phyloP scores from a whole-genome alignment of 2,797 vertebrate genomes.

The Myripristis murdjan region DNA sequence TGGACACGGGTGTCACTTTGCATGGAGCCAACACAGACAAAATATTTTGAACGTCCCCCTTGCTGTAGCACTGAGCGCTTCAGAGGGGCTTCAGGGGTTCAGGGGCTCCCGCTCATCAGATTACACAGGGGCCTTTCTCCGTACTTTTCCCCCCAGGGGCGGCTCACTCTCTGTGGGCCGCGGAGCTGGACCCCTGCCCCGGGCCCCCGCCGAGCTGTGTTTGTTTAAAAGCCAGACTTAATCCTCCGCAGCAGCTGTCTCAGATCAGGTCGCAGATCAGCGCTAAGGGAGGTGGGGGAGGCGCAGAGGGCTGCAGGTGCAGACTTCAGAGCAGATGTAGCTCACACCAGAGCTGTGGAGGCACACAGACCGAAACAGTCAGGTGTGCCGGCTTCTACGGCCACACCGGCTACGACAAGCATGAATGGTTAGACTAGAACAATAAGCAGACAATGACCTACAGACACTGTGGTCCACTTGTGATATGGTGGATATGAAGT shows the following conservation, averaged over 20 bases:
- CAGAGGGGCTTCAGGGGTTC: conserved; percentile 36
- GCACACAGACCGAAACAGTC: conserved; percentile 2
- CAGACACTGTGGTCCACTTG: too few species aligned
- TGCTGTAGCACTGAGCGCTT: not conserved
- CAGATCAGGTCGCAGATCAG: conserved; percentile 78
- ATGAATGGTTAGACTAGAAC: too few species aligned
- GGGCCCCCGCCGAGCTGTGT: conserved; percentile 70
- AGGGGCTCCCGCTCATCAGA: conserved; percentile 44
- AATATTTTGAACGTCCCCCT: conserved; percentile 6
- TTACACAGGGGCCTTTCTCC: conserved; percentile 58
- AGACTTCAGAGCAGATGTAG: conserved; percentile 61
- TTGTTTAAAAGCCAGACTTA: conserved; percentile 85
- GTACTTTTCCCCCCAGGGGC: conserved; percentile 57
- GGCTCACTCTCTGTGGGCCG: conserved; percentile 43
- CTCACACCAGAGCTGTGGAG: conserved; percentile 17
- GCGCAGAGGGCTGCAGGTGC: conserved; percentile 71
- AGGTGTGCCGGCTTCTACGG: not conserved
- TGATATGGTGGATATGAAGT: too few species aligned
- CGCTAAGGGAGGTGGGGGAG: conserved; percentile 29
- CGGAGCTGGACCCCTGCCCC: conserved; percentile 48
- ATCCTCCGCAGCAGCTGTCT: conserved; percentile 85
- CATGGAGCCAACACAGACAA: conserved; percentile 11
- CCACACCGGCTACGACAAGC: not conserved
- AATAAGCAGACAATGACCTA: too few species aligned
- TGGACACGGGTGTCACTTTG: conserved; percentile 8